Evolutionary conservation across 1,140 invertebrate genomes (phyloP).

Genomic region (Myzus persicae): DNA sequence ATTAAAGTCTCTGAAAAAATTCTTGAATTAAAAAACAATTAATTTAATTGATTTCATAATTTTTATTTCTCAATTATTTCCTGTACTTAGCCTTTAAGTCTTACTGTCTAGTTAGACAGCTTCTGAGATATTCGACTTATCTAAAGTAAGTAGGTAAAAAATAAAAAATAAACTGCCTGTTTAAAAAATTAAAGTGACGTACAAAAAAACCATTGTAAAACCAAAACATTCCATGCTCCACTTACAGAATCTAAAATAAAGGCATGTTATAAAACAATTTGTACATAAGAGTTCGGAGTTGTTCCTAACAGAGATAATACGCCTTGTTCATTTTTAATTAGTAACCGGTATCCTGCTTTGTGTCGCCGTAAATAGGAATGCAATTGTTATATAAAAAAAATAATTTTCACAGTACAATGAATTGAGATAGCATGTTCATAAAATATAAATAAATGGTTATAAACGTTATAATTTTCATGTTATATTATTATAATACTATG

Average conservation of each 20-base stretch:
- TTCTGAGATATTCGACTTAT: too few relatives aligned
- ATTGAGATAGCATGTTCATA: neutral
- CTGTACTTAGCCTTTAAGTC: neutral
- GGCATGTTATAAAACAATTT: neutral
- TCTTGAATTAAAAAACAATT: neutral
- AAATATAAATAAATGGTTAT: neutral
- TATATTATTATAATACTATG: neutral
- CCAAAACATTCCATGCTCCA: neutral
- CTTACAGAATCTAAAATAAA: neutral
- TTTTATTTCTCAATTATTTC: neutral
- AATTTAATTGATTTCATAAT: neutral
- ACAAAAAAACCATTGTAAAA: neutral
- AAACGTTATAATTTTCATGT: neutral
- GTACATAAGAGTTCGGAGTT: neutral
- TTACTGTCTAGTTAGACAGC: neutral
- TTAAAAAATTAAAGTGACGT: neutral
- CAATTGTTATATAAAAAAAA: constrained; percentile 10
- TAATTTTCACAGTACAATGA: neutral
- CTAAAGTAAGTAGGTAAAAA: neutral
- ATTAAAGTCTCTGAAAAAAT: neutral
- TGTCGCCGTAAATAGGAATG: neutral
- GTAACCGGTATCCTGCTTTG: neutral
- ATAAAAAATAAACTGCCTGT: neutral
- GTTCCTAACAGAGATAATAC: neutral
- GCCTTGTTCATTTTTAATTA: neutral